Evolutionary conservation across 2,888 invertebrate species (phyloP), one percentile per base, ranked within the genome.

Genomic region (Dicyrtoma fusca): DNA sequence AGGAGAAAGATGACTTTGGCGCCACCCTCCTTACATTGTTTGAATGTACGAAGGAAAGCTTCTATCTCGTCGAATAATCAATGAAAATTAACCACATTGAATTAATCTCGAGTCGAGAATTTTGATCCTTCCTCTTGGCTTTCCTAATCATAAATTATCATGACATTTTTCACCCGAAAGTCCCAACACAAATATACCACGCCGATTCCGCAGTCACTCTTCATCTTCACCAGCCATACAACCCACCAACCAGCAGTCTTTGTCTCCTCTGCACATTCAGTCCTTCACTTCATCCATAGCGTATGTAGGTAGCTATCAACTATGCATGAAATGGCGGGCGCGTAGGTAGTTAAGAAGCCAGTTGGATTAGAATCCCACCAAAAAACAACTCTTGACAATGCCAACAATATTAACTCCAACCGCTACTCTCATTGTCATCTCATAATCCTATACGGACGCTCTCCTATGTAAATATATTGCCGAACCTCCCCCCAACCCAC

Each of bases 1-100:
- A 8, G 34, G 34, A 34, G 25, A 13, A 26, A 21, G 19, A 42
- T 34, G 23, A 53, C 45, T 55, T 53, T 42, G 34, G 49, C 42
- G 42, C 71, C 53, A 57, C 25, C 25, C 49, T 55, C 49, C 26
- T 49, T 71, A 53, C 53, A 25, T 55, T 5, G 26, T 61, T 51
- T 21, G 42, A 61, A 17, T 61, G 42, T 61, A 17, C 17, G 26
- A 34, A 34, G 34, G 34, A 34, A 34, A 34, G 8, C 34, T 34
- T 34, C 34, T 34, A 34, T 34, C 34, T 49, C n/a, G 23, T 19
- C 74, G 76, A 78, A 76, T 78, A 76, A 76, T 78, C 78, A 74
- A 76, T 78, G 76, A 73, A 74, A 75, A 76, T 78, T 78, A 75
- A 78, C 78, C 75, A 72, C 75, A 75, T 73, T 75, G 73, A 75